Conservation (phyloP, 2,797 vertebrate genomes). For the Margarornis squamiger region DNA sequence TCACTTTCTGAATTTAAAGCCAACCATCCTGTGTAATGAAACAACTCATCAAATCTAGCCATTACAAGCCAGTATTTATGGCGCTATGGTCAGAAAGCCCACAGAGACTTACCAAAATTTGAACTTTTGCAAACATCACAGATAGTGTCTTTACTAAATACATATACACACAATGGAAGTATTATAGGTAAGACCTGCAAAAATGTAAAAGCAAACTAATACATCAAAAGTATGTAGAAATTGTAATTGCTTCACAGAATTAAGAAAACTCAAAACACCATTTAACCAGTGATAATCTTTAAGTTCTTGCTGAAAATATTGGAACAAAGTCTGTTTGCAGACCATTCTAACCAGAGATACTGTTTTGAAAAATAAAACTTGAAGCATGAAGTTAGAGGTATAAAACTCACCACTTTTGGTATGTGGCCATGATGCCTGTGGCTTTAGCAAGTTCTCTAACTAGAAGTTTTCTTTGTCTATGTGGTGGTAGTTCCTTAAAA, state of each 20-base stretch:
- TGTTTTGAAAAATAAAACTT: neutral
- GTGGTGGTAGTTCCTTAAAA: neutral
- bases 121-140: neutral
- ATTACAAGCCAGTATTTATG: neutral
- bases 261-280: neutral
- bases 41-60: neutral
- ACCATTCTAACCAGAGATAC: neutral
- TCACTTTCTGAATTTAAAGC: neutral
- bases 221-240: neutral
- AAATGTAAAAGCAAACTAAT: neutral
- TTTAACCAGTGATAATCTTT: neutral
- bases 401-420: neutral
- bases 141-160: neutral
- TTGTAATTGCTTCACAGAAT: neutral
- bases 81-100: neutral
- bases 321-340: neutral
- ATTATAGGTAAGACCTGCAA: neutral
- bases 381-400: neutral
- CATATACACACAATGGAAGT: neutral
- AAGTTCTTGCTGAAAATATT: neutral
- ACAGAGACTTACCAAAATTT: neutral
- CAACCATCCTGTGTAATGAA: neutral
- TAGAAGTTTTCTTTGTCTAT: neutral
- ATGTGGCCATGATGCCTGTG: neutral
- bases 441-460: neutral